These are phyloP conservation scores for Biston stratarius DNA, from an alignment of 2,888 invertebrate genomes.

Conservation along the genomic window DNA sequence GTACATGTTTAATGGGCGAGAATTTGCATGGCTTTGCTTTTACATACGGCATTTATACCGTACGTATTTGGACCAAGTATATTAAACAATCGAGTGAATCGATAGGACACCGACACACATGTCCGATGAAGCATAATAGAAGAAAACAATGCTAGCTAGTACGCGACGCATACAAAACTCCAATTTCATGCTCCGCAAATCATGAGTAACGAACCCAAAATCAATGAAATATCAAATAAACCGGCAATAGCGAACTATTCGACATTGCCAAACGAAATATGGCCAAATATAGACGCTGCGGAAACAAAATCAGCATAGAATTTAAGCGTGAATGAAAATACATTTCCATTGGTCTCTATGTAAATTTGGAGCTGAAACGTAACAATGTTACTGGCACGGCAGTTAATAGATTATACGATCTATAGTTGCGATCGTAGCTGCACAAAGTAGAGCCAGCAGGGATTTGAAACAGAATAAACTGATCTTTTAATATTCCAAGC, in stretches of 20 bases:
- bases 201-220: slow-evolving; percentile 44
- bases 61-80: slow-evolving; percentile 13
- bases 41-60: slow-evolving; percentile 7
- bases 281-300: slow-evolving; percentile 38
- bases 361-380: slow-evolving; percentile 70
- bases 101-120: slow-evolving; percentile 52
- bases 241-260: slow-evolving; percentile 6
- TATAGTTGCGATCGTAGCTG: slow-evolving; percentile 55
- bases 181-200: slow-evolving; percentile 60
- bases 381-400: slow-evolving; percentile 69
- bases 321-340: slow-evolving; percentile 67
- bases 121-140: slow-evolving; percentile 60
- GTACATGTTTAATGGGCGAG: background rate
- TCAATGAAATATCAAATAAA: slow-evolving; percentile 20
- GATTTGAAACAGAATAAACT: slow-evolving; percentile 4
- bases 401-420: slow-evolving; percentile 69
- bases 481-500: slow-evolving; percentile 27
- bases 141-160: slow-evolving; percentile 54
- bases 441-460: slow-evolving; percentile 21
- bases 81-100: slow-evolving; percentile 11
- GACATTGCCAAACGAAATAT: slow-evolving; percentile 31
- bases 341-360: slow-evolving; percentile 68
- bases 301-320: slow-evolving; percentile 63
- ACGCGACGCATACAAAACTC: slow-evolving; percentile 51
- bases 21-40: slow-evolving; percentile 11